These are phyloP conservation scores for Falco punctatus DNA, from an alignment of 2,113 vertebrate species.

Conservation along the genomic window DNA sequence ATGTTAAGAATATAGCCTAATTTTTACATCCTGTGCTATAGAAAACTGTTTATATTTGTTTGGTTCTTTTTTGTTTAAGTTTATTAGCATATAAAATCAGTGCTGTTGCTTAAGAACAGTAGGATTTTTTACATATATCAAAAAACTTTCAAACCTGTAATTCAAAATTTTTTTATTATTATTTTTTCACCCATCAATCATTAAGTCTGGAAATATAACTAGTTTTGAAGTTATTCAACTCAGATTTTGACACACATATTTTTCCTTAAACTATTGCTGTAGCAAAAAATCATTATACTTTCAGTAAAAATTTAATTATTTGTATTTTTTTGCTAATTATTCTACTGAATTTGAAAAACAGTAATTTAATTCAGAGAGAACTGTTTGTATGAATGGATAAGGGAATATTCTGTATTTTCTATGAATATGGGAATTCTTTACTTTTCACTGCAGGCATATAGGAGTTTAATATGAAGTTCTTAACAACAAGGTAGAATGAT, in stretches of 20 bases:
- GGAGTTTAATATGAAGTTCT: not conserved
- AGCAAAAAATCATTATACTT: not conserved
- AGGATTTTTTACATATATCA: not conserved
- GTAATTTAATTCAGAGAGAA: not conserved
- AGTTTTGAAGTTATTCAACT: not conserved
- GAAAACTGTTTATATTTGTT: not conserved
- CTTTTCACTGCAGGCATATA: not conserved
- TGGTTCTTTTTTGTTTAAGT: not conserved
- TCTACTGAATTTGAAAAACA: not conserved
- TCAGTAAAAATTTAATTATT: not conserved
- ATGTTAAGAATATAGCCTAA: not conserved
- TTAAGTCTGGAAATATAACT: not conserved
- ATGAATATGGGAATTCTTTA: not conserved
- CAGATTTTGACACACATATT: not conserved
- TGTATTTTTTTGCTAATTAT: not conserved
- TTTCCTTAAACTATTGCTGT: not conserved
- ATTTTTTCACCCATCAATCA: not conserved
- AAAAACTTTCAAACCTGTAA: not conserved
- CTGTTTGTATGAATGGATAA: not conserved
- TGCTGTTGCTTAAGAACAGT: not conserved
- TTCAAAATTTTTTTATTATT: not conserved
- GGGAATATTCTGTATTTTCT: not conserved
- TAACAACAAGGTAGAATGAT: not conserved
- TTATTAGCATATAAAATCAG: not conserved
- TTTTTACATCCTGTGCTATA: not conserved